A percentile compares a stretch with the other conserved stretches of the same genome.
Conservation (phyloP, 2,797 vertebrate genomes). For the Macrochelys suwanniensis region DNA sequence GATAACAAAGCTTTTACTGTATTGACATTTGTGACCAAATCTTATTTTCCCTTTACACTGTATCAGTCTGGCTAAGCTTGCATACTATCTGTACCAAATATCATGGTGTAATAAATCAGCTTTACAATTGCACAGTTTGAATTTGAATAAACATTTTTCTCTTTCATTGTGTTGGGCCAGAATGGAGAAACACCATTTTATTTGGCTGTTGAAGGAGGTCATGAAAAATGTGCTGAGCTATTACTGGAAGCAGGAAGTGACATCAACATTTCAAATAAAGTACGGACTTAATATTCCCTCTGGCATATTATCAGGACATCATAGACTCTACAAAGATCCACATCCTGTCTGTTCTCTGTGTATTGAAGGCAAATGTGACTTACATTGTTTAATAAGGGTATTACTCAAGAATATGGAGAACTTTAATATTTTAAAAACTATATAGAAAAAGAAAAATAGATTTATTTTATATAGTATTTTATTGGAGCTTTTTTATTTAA, state of each 20-base stretch:
- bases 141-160: constrained; percentile 6
- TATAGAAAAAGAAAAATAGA: not conserved
- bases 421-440: not conserved
- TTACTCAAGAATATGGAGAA: not conserved
- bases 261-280: constrained; percentile 85
- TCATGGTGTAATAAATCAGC: not conserved
- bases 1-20: too few relatives aligned
- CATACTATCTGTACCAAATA: not conserved
- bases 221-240: constrained; percentile 86
- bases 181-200: constrained; percentile 81
- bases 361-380: not conserved
- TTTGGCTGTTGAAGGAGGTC: constrained; percentile 78
- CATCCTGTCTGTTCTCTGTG: not conserved
- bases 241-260: constrained; percentile 89
- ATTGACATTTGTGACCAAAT: not conserved
- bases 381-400: not conserved
- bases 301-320: not conserved
- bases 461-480: not conserved
- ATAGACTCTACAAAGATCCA: not conserved
- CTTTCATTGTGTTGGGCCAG: constrained; percentile 57
- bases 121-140: not conserved
- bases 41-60: not conserved
- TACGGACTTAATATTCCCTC: constrained; percentile 59
- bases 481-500: not conserved
- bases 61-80: not conserved